Evolutionary conservation across 2,888 invertebrate species (phyloP).

Genomic region (Selenia dentaria): DNA sequence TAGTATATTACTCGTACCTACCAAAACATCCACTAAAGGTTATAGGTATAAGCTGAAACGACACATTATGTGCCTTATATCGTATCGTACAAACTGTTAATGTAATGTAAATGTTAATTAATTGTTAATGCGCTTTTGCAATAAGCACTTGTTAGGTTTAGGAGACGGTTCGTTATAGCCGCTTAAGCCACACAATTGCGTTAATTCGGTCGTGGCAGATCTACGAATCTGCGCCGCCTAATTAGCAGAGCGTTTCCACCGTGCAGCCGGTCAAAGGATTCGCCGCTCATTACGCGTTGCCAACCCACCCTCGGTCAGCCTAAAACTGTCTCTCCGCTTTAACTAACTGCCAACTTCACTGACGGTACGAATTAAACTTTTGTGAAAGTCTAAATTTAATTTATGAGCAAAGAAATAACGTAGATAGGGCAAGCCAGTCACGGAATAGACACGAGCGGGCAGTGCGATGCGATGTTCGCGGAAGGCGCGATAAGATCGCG

Average conservation of each 20-base stretch:
- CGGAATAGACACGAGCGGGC: constrained; percentile 73
- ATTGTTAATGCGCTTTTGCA: constrained; percentile 14
- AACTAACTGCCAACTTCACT: constrained; percentile 52
- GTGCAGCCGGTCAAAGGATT: constrained; percentile 79
- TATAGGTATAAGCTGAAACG: constrained; percentile 5
- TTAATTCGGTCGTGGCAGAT: constrained; percentile 77
- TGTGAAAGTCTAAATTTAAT: constrained; percentile 55
- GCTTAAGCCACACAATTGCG: constrained; percentile 68
- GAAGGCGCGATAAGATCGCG: constrained; percentile 82
- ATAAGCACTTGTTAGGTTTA: constrained; percentile 46
- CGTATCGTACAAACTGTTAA: no score
- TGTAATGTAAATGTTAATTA: no score
- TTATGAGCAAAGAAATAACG: constrained; percentile 57
- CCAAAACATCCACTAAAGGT: background rate
- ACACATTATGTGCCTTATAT: no score
- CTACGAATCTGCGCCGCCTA: constrained; percentile 73
- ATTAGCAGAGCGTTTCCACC: constrained; percentile 74
- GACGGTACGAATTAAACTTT: constrained; percentile 44
- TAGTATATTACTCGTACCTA: no score
- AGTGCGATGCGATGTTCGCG: constrained; percentile 78
- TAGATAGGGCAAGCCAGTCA: constrained; percentile 66
- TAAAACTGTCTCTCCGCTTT: constrained; percentile 58
- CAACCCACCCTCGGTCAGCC: constrained; percentile 49
- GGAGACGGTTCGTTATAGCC: constrained; percentile 44
- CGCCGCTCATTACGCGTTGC: constrained; percentile 71